Base-by-base conservation (phyloP, 2,888 invertebrate species). In the Onthophagus sagittarius region DNA sequence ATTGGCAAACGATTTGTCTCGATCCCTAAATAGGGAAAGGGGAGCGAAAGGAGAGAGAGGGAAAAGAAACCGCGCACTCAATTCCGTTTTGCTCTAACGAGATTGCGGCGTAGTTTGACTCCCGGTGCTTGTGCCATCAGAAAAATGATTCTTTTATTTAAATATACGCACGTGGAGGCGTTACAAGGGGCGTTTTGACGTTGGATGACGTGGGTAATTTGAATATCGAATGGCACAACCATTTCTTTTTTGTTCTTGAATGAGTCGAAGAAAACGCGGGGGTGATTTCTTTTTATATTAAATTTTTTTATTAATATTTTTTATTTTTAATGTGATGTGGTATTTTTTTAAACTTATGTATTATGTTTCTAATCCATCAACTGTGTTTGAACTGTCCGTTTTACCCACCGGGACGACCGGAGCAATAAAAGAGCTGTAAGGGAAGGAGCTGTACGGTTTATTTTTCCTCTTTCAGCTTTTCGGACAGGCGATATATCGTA, bases 1-100 rank as follows among this genome's bases (percentile, higher is more conserved):
- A 84, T 84, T 85, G 85, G 85, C 84, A 83, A 84, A 81, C 85
- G 84, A 85, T 85, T 85, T 84, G 84, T 85, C 84, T 83, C 79
- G 82, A 81, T 83, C 83, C 82, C 84, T 84, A 83, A 82, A 80
- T 79, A 72, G 75, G 71, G 71, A 74, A 76, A 77, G 75, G 77
- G 67, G 67, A 67, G 67, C 32, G 67, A 15, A 13, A 7, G 63
- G 63, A 67, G 67, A 32, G 31, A 23, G 67, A 31, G 23, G 67
- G n/a, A n/a, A 23, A 9, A 23, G 23, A 23, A 23, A 23, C 3
- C 23, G 23, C 23, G 23, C 23, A 23, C 23, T 23, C 23, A 23
- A 23, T 64, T 15, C 14, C 64, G 64, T 9, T 15, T 64, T 23
- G n/a, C 64, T 64, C 81, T 84, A 84, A 84, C 84, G 84, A 84